Evolutionary conservation across 2,888 invertebrate species (phyloP).

Genomic region (Iphiclides podalirius): DNA sequence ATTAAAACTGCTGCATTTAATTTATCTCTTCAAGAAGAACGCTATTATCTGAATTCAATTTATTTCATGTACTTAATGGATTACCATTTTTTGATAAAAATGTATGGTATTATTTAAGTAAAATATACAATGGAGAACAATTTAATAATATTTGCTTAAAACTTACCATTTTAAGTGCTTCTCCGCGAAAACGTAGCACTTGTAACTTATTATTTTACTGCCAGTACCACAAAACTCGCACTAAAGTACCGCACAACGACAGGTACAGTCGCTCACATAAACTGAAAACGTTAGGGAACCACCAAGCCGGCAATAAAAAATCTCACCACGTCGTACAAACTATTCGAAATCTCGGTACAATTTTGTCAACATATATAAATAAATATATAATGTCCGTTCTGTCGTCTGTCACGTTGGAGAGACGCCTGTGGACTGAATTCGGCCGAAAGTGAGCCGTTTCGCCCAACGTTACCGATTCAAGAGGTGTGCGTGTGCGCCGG

Average conservation of each 20-base stretch:
- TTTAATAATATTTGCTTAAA: too few relatives aligned
- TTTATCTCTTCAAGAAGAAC: too few relatives aligned
- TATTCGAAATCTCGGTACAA: conserved; percentile 38
- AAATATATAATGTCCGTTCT: conserved; percentile 55
- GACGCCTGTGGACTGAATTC: conserved; percentile 72
- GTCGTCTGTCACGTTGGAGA: conserved; percentile 63
- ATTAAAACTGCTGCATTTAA: neutral
- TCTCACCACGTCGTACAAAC: conserved; percentile 36
- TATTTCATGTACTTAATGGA: too few relatives aligned
- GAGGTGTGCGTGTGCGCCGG: conserved; percentile 61
- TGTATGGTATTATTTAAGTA: too few relatives aligned
- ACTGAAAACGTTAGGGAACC: conserved; percentile 25
- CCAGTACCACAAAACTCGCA: conserved; percentile 45
- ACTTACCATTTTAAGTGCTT: conserved; percentile 64
- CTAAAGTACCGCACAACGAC: conserved; percentile 38
- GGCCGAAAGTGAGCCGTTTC: conserved; percentile 54
- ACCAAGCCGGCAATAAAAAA: conserved; percentile 30
- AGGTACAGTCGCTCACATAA: conserved; percentile 46
- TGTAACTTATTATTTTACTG: conserved; percentile 37
- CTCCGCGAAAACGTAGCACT: conserved; percentile 42
- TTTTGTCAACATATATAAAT: conserved; percentile 36
- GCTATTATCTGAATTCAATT: too few relatives aligned
- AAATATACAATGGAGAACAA: too few relatives aligned
- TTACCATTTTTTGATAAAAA: too few relatives aligned
- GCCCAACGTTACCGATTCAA: conserved; percentile 58